Evolutionary conservation across 2,797 vertebrate genomes (phyloP).

Genomic region (Lindbergichthys nudifrons): DNA sequence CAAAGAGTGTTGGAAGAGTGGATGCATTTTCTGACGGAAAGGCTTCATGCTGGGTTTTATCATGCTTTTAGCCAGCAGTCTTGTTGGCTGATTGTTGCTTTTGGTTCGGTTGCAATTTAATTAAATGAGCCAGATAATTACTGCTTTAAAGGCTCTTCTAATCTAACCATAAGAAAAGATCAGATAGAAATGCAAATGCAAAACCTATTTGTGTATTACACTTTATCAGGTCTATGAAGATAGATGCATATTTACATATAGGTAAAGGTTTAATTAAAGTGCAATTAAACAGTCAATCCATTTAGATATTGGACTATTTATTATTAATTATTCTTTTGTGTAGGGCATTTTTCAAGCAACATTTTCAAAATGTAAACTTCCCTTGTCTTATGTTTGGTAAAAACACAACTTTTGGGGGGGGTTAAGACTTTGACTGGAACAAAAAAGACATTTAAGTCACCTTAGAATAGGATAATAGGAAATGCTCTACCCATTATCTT

Average conservation of each 20-base stretch:
- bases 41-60: slow-evolving; percentile 67
- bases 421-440: too few relatives aligned
- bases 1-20: slow-evolving; percentile 66
- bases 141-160: slow-evolving; percentile 50
- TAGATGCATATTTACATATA: not conserved
- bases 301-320: not conserved
- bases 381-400: too few relatives aligned
- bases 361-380: too few relatives aligned
- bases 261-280: not conserved
- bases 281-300: not conserved
- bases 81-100: slow-evolving; percentile 65
- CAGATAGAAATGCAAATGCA: not conserved
- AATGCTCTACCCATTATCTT: not conserved
- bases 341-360: not conserved
- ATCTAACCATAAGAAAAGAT: slow-evolving; percentile 35
- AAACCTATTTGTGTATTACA: not conserved
- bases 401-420: too few relatives aligned
- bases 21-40: slow-evolving; percentile 66
- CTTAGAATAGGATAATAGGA: not conserved
- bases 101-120: slow-evolving; percentile 72
- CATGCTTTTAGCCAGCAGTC: slow-evolving; percentile 69
- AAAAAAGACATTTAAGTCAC: not conserved
- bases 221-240: not conserved
- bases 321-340: not conserved
- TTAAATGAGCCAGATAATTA: slow-evolving; percentile 71